Base-by-base conservation (phyloP, 2,888 invertebrate genomes). In the Yponomeuta cagnagella region DNA sequence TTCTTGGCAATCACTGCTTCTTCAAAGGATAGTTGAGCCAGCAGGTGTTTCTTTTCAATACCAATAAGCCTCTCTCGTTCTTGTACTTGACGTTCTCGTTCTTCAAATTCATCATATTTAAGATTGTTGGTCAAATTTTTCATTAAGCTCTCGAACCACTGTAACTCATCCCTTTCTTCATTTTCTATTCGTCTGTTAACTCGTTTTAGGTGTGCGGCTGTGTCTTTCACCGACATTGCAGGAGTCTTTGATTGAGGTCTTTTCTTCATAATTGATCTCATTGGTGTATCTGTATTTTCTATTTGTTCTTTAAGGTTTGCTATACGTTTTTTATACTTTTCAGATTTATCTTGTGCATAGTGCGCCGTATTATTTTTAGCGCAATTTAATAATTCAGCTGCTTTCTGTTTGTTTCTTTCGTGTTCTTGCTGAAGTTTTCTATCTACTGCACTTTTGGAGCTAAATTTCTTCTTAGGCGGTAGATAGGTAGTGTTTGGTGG, bases 1-100 rank as follows among this genome's bases (percentile, higher is more conserved):
- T 90, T 87, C 80, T 93, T 94, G 0, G 94, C 93, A 69, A 94
- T 77, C 33, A 93, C 81, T 9, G 94, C 93, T 80, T 94, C 94
- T 84, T 94, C 94, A 70, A 92, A 86, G 10, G 93, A 93, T 71
- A 94, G 84, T 76, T 93, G 88, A 1, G 94, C 94, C 77, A 92
- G 81, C 64, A 94, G 79, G 82, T 94, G 94, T 80, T 94, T 94
- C 75, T 82, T 89, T 85, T 94, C 93, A 73, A 94, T 93, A 66
- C 93, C 90, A 71, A 92, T 83, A 48, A 94, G 74, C 70, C 92
- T 81, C 77, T 93, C 86, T 77, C 88, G 88, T 79, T 93, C 90
- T 69, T 80, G 85, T 76, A 90, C 85, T 78, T 89, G 82, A 67
- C 93, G 87, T 70, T 90, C 84, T 72, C 88, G 83, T 71, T 89